Percentiles rank a stretch among this genome's conserved stretches.
phyloP scores from a whole-genome alignment of 2,797 vertebrate species.

The Adelosebastes latens region DNA sequence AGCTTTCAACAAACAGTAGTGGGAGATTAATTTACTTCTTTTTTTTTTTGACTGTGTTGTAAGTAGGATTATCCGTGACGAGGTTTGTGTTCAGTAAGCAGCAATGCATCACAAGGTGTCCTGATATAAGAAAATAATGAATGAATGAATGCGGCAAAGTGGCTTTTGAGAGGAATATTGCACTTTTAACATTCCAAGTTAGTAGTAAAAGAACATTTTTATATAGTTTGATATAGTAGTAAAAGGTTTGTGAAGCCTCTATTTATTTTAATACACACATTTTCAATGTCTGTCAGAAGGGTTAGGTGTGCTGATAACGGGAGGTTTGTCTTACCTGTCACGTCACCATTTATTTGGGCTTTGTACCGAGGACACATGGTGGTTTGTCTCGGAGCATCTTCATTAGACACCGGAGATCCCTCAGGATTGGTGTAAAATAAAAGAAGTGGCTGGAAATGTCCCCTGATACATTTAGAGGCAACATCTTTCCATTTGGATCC shows the following conservation, averaged over 20 bases:
- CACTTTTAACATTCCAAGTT: not conserved
- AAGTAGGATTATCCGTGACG: not conserved
- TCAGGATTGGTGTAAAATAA: slow-evolving; percentile 97
- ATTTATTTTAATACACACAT: not conserved
- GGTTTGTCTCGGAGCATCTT: slow-evolving; percentile 93
- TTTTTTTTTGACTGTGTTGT: not conserved
- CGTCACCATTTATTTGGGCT: slow-evolving; percentile 84
- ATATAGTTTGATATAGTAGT: not conserved
- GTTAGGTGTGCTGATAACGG: not conserved
- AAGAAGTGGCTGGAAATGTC: slow-evolving; percentile 96
- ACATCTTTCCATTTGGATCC: slow-evolving; percentile 98
- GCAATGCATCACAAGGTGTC: not conserved
- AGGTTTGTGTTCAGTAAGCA: not conserved
- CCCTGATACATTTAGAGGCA: slow-evolving; percentile 93
- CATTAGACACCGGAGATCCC: slow-evolving; percentile 91
- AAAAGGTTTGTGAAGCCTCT: not conserved
- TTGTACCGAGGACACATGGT: slow-evolving; percentile 92
- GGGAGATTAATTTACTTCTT: not conserved
- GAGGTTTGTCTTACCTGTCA: slow-evolving; percentile 79
- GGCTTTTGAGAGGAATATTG: not conserved
- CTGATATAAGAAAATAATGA: not conserved
- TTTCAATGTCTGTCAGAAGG: not conserved
- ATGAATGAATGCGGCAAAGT: not conserved
- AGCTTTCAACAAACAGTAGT: not conserved
- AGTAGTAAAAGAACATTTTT: not conserved